phyloP scores from a whole-genome alignment of 2,797 vertebrate genomes.

The Aeoliscus strigatus region DNA sequence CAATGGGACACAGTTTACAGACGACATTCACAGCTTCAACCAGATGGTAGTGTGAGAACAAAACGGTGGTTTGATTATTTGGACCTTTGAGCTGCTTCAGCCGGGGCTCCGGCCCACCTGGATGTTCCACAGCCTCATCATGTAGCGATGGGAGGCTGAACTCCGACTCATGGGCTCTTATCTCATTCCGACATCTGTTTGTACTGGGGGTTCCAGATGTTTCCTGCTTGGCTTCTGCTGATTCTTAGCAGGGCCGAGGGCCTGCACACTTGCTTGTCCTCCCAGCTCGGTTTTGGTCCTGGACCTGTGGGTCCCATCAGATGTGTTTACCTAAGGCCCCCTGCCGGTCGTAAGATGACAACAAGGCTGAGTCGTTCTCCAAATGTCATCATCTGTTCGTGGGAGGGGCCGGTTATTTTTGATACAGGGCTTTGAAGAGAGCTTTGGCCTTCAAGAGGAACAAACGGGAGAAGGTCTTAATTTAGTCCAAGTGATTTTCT shows the following conservation, averaged over 20 bases:
- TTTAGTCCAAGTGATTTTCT: slow-evolving; percentile 21
- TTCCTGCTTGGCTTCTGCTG: slow-evolving; percentile 78
- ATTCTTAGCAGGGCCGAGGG: slow-evolving; percentile 49
- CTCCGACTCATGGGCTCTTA: slow-evolving; percentile 63
- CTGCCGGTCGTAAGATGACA: slow-evolving; percentile 66
- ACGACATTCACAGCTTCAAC: slow-evolving; percentile 63
- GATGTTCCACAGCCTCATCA: slow-evolving; percentile 64
- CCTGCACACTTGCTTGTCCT: slow-evolving; percentile 59
- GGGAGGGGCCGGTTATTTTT: slow-evolving; percentile 62
- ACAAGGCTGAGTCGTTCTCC: slow-evolving; percentile 69
- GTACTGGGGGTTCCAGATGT: slow-evolving; percentile 78
- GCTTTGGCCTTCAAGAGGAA: slow-evolving; percentile 37
- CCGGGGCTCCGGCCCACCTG: slow-evolving; percentile 76
- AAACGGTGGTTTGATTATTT: slow-evolving; percentile 67
- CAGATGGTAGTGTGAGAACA: slow-evolving; percentile 73
- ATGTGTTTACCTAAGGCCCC: slow-evolving; percentile 69
- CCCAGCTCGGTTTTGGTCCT: slow-evolving; percentile 43
- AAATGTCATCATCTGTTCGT: slow-evolving; percentile 66
- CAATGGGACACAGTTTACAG: slow-evolving; percentile 69
- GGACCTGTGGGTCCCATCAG: slow-evolving; percentile 64
- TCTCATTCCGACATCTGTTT: slow-evolving; percentile 79
- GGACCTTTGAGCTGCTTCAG: slow-evolving; percentile 59
- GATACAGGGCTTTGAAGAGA: slow-evolving; percentile 48
- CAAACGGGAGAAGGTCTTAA: slow-evolving; percentile 35
- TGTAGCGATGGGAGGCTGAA: slow-evolving; percentile 55